A percentile compares a stretch with the other conserved stretches of the same genome.
These are phyloP conservation scores for Alouatta palliata DNA, from an alignment of 2,113 vertebrate species.

Conservation along the genomic window DNA sequence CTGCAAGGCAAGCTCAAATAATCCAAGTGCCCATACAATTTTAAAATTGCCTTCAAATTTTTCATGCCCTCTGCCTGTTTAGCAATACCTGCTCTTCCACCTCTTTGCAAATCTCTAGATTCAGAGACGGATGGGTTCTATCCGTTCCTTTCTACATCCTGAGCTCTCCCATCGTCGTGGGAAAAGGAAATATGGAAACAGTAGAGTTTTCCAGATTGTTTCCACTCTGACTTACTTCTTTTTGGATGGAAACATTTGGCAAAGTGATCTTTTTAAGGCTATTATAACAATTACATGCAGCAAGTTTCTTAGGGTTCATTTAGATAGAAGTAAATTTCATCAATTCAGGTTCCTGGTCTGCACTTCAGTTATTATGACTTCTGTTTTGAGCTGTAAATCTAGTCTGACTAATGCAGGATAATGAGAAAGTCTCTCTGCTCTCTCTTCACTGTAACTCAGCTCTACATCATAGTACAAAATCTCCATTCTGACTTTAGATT, in stretches of 20 bases:
- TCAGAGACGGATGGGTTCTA: background rate
- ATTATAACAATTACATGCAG: background rate
- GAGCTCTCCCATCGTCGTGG: background rate
- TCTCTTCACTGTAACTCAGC: background rate
- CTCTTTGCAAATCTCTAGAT: slow-evolving; percentile 1
- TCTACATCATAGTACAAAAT: background rate
- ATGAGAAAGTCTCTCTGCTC: slow-evolving; percentile 17
- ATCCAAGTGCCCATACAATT: background rate
- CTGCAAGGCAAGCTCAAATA: background rate
- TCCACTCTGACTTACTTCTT: background rate
- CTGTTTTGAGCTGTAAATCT: slow-evolving; percentile 30
- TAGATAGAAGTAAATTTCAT: slow-evolving; percentile 44
- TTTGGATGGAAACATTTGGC: background rate
- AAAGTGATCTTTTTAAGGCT: slow-evolving; percentile 6
- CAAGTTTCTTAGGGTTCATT: background rate
- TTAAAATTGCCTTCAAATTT: background rate
- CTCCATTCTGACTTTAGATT: slow-evolving; percentile 21
- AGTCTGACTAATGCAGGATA: background rate
- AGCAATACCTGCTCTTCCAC: background rate
- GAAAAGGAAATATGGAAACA: background rate
- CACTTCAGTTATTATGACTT: background rate
- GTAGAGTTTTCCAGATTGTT: background rate
- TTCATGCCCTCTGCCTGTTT: background rate
- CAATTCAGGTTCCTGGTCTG: background rate
- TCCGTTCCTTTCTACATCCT: background rate